phyloP scores from a whole-genome alignment of 2,797 vertebrate species.

The Taenioides sp. region DNA sequence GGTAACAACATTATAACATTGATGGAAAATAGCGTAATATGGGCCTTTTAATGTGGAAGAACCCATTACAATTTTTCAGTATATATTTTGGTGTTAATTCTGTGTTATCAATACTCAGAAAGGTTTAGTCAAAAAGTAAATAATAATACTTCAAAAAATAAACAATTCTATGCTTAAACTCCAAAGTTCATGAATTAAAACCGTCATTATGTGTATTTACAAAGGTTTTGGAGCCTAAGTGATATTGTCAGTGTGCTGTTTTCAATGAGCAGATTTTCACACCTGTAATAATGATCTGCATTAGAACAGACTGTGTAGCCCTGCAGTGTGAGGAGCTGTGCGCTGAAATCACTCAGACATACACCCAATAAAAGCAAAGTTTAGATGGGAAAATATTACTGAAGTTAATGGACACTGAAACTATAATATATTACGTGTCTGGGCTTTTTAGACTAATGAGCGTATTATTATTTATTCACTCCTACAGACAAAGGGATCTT shows the following conservation, averaged over 20 bases:
- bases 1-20: no score
- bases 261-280: neutral
- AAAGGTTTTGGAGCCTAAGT: neutral
- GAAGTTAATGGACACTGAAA: neutral
- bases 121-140: neutral
- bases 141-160: neutral
- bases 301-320: neutral
- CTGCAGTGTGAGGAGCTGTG: neutral
- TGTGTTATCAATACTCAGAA: neutral
- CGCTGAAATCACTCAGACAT: neutral
- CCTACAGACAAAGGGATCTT: neutral
- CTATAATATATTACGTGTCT: neutral
- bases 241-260: neutral
- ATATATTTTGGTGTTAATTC: no score
- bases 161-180: neutral
- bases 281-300: conserved; percentile 1
- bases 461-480: neutral
- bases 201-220: neutral
- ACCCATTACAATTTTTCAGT: no score
- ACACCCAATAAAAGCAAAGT: neutral
- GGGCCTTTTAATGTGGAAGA: no score
- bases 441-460: neutral
- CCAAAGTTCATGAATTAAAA: neutral
- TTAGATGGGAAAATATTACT: neutral
- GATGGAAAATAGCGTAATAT: no score